phyloP scores from a whole-genome alignment of 2,888 invertebrate species.

The Drosophila siamana region DNA sequence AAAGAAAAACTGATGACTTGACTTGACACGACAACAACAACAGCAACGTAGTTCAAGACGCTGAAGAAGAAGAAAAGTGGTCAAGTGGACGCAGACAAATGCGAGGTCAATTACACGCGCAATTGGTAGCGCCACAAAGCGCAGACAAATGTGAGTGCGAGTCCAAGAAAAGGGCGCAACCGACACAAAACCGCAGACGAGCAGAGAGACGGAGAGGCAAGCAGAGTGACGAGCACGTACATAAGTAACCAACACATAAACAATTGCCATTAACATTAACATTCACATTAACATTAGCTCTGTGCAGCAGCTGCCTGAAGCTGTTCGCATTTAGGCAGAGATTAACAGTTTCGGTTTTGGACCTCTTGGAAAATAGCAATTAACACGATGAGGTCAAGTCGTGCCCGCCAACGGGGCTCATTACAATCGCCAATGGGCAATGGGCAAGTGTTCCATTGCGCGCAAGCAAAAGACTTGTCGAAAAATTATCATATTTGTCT shows the following conservation, averaged over 20 bases:
- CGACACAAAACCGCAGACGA: constrained; percentile 5
- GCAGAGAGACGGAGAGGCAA: no score
- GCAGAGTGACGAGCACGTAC: constrained; percentile 3
- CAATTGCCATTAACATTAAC: constrained; percentile 49
- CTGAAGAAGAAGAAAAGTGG: constrained; percentile 39
- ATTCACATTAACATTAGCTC: constrained; percentile 43
- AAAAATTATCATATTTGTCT: constrained; percentile 58
- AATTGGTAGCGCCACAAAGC: constrained; percentile 50
- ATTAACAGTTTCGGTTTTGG: constrained; percentile 54
- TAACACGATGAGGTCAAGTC: constrained; percentile 70
- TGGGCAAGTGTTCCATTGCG: constrained; percentile 26
- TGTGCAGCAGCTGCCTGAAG: constrained; percentile 29
- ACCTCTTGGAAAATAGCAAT: constrained; percentile 59
- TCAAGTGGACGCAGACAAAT: constrained; percentile 47
- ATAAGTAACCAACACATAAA: constrained; percentile 11
- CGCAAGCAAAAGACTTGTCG: constrained; percentile 20
- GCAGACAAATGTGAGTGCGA: constrained; percentile 39
- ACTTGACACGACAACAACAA: constrained; percentile 11
- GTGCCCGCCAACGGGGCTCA: constrained; percentile 60
- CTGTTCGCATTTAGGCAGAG: constrained; percentile 59
- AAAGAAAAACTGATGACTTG: constrained; percentile 22
- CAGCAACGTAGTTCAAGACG: background rate
- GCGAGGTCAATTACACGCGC: constrained; percentile 63
- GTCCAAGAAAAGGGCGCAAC: constrained; percentile 42
- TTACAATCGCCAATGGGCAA: constrained; percentile 44